These are phyloP conservation scores for Litoditis marina DNA, from an alignment of 2,888 invertebrate genomes.

Conservation along the genomic window DNA sequence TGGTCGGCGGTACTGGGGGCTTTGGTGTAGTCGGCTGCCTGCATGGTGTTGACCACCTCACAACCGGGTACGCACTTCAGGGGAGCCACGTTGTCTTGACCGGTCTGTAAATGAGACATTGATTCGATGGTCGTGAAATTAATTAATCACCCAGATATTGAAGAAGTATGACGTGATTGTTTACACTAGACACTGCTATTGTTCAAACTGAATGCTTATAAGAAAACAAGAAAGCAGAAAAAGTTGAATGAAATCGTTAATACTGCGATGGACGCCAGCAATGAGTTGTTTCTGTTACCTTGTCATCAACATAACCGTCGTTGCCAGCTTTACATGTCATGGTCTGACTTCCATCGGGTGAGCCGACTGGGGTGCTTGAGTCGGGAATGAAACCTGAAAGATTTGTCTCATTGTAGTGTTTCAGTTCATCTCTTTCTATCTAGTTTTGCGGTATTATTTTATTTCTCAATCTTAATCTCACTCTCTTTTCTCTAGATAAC, in stretches of 20 bases:
- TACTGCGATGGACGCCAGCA: too few species aligned
- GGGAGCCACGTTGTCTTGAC: background rate
- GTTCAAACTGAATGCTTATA: too few species aligned
- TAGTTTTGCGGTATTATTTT: too few species aligned
- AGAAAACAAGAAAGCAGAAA: too few species aligned
- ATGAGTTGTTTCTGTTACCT: too few species aligned
- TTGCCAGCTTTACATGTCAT: constrained; percentile 12
- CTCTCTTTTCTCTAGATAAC: too few species aligned
- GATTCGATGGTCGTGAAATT: background rate
- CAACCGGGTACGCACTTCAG: constrained; percentile 14
- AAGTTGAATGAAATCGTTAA: too few species aligned
- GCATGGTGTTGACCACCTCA: background rate
- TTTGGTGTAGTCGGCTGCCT: background rate
- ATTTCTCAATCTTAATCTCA: too few species aligned
- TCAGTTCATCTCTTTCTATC: background rate
- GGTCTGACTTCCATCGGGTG: constrained; percentile 6
- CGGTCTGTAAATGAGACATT: background rate
- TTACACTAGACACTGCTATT: too few species aligned
- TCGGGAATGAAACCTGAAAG: constrained; percentile 12
- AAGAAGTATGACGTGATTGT: too few species aligned
- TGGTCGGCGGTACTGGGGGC: background rate
- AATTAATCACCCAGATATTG: background rate
- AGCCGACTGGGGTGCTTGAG: background rate
- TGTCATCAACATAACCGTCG: constrained; percentile 9
- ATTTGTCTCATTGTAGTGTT: background rate